Conservation (phyloP, 2,113 vertebrate species). For the Egretta garzetta region DNA sequence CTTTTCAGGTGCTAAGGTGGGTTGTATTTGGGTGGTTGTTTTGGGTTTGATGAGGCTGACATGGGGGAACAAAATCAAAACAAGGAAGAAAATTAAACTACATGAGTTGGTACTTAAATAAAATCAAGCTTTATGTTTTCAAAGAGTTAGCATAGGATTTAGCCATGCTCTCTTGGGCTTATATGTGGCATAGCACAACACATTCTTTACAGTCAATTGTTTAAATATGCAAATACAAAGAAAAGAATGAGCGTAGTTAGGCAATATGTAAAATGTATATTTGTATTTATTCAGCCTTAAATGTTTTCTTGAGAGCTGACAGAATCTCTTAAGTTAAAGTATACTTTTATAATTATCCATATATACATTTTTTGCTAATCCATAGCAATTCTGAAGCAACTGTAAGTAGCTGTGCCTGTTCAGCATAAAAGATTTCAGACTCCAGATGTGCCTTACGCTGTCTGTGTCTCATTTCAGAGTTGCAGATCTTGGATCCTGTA, state of each 20-base stretch:
- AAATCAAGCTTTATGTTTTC: slow-evolving; percentile 2
- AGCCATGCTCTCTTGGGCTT: background rate
- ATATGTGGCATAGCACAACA: background rate
- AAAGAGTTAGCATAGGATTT: background rate
- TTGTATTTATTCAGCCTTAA: slow-evolving; percentile 13
- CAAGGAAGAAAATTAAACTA: slow-evolving; percentile 29
- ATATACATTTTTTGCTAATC: background rate
- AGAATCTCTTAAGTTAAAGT: background rate
- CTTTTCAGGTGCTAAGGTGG: background rate
- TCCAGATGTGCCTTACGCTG: background rate
- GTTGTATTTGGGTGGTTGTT: background rate
- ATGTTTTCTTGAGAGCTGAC: slow-evolving; percentile 17
- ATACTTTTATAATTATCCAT: slow-evolving; percentile 25
- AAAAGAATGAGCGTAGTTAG: background rate
- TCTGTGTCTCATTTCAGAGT: background rate
- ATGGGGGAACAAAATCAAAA: background rate
- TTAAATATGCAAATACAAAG: slow-evolving; percentile 46
- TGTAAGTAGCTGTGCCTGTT: background rate
- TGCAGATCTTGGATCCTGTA: background rate
- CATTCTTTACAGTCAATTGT: slow-evolving; percentile 31
- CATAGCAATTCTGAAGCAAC: slow-evolving; percentile 21
- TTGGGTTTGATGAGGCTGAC: background rate
- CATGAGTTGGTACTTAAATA: slow-evolving; percentile 28
- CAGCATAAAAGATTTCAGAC: slow-evolving; percentile 26
- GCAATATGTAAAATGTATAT: slow-evolving; percentile 14